These are phyloP conservation scores for Drosophila quinaria DNA, from an alignment of 2,888 invertebrate species.

Conservation along the genomic window DNA sequence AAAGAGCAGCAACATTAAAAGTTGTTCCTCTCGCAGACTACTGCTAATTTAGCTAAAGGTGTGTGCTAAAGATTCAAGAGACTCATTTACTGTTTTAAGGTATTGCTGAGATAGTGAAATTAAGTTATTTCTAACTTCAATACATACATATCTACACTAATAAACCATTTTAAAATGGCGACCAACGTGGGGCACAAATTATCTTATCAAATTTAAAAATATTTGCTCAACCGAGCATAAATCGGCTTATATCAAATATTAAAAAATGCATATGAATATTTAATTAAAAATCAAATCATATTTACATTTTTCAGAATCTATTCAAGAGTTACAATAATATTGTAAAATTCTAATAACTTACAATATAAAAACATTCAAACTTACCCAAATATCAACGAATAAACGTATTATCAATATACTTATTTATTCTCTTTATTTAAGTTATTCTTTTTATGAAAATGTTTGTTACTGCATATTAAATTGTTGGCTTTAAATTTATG, in stretches of 20 bases:
- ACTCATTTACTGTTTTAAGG: constrained; percentile 12
- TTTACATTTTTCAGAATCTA: constrained; percentile 17
- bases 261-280: constrained; percentile 7
- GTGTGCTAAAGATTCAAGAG: constrained; percentile 8
- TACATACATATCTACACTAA: neutral
- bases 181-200: neutral
- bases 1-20: constrained; percentile 44
- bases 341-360: constrained; percentile 27
- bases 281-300: constrained; percentile 18
- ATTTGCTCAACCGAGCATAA: constrained; percentile 3
- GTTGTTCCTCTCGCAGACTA: constrained; percentile 3
- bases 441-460: constrained; percentile 20
- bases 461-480: constrained; percentile 26
- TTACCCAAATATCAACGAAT: constrained; percentile 25
- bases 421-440: constrained; percentile 4
- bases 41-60: constrained; percentile 12
- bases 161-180: neutral
- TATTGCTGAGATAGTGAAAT: neutral
- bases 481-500: constrained; percentile 24
- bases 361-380: constrained; percentile 21
- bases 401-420: constrained; percentile 13
- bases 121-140: no score
- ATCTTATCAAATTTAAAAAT: neutral
- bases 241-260: constrained; percentile 1
- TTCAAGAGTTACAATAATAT: constrained; percentile 10